These are phyloP conservation scores for Brotula barbata DNA, from an alignment of 2,797 vertebrate genomes.

Conservation along the genomic window DNA sequence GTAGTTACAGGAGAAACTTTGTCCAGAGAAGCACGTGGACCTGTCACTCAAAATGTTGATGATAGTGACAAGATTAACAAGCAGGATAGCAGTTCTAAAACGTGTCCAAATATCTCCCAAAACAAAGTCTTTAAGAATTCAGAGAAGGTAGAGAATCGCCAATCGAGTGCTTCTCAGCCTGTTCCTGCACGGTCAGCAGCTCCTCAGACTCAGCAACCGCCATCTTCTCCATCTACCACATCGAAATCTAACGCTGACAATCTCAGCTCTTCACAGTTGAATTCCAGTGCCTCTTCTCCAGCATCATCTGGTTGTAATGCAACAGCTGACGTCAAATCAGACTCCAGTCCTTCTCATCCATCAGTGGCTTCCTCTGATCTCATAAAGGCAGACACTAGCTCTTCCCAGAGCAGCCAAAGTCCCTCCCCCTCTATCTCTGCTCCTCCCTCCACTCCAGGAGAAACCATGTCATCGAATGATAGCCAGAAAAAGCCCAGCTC, in stretches of 20 bases:
- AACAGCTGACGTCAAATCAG: constrained; percentile 3
- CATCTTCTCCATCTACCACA: not conserved
- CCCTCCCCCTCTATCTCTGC: constrained; percentile 1
- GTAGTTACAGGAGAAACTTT: constrained; percentile 19
- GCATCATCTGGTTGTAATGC: not conserved
- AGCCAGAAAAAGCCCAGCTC: constrained; percentile 9
- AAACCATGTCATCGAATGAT: constrained; percentile 1
- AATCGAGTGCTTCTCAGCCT: constrained; percentile 19
- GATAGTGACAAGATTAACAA: constrained; percentile 24
- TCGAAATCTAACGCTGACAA: constrained; percentile 12
- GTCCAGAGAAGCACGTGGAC: constrained; percentile 14
- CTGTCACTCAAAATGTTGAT: constrained; percentile 18
- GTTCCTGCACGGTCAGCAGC: constrained; percentile 47
- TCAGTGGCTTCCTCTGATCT: constrained; percentile 17
- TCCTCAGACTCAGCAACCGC: constrained; percentile 6
- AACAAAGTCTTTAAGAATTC: constrained; percentile 55
- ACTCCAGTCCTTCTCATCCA: constrained; percentile 8
- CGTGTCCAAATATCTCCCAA: constrained; percentile 4
- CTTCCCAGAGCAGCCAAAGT: constrained; percentile 8
- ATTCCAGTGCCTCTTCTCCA: constrained; percentile 15
- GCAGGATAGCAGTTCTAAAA: constrained; percentile 17
- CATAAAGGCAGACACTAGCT: constrained; percentile 5
- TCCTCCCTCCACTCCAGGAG: constrained; percentile 5
- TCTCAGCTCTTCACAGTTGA: constrained; percentile 9
- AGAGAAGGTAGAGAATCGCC: constrained; percentile 47